Base-by-base conservation (phyloP, 2,113 vertebrate genomes). In the Pituophis catenifer region DNA sequence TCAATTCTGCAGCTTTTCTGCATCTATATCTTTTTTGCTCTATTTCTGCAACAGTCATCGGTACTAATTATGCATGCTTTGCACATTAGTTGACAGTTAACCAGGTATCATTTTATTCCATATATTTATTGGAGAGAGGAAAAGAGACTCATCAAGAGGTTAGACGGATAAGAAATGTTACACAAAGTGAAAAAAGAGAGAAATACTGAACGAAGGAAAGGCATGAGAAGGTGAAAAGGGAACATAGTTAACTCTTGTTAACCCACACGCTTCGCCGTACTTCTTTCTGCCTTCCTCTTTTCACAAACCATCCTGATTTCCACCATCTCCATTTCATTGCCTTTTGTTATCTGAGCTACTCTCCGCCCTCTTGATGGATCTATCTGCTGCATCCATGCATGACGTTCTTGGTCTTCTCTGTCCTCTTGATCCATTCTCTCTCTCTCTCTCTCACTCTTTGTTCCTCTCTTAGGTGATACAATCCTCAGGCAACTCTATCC, bases 51-150 rank as follows among this genome's bases (percentile, higher is more conserved):
- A 0, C 38, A 75, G 59, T 92, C 6, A 8, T 54, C 89, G 50
- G 21, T 24, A 58, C 54, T 92, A 65, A 70, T 89, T 50, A 89
- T 70, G 55, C 19, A 33, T 53, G 54, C 26, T 89, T 53, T 53
- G 53, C 53, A 26, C 65, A 81, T 50, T 13, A 89, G 65, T 52
- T 1, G 0, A 2, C 33, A 38, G 12, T 38, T 44, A 19, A 4
- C 90, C 50, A 23, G 33, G 33, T 13, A 48, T 48, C 44, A 48
- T 93, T 94, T 95, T 93, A 48, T 88, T 13, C 59, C 59, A 29
- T 12, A 29, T 65, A 65, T 65, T 29, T 65, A 65, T 65, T 17
- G n/a, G 59, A 4, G 3, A 62, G 59, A 62, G 59, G 29, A 26
- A 62, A 23, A 59, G 24, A 62, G 59, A 26, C 59, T 62, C 59